These are phyloP conservation scores for Ciconia boyciana DNA, from an alignment of 2,113 vertebrate species.

Conservation along the genomic window DNA sequence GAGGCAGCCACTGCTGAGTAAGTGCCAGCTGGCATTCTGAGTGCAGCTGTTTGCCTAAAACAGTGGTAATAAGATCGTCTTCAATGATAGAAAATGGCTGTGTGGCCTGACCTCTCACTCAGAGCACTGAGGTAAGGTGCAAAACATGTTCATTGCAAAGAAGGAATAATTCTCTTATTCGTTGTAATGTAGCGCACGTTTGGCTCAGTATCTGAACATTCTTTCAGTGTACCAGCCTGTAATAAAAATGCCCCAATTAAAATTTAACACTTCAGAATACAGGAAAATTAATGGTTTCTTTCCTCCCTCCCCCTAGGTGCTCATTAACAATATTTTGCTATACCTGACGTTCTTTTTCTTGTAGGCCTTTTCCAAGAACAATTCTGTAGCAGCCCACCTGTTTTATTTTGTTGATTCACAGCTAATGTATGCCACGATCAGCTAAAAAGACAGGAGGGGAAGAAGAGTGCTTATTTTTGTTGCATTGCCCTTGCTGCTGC, in stretches of 20 bases:
- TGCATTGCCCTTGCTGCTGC: not conserved
- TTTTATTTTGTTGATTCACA: constrained; percentile 9
- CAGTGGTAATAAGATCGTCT: not conserved
- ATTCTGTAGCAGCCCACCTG: not conserved
- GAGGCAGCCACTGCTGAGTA: not conserved
- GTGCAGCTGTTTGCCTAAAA: not conserved
- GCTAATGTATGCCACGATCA: not conserved
- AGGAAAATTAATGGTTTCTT: constrained; percentile 14
- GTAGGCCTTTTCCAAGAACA: not conserved
- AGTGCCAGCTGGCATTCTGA: not conserved
- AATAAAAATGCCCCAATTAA: constrained; percentile 36
- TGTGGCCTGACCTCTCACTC: not conserved
- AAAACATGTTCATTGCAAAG: not conserved
- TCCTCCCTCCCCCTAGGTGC: not conserved
- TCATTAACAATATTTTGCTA: constrained; percentile 26
- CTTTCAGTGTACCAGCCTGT: not conserved
- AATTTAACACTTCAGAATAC: constrained; percentile 40
- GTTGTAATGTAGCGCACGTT: not conserved
- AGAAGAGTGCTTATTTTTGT: not conserved
- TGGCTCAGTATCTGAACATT: not conserved
- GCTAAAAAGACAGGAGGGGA: not conserved
- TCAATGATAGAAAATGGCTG: not conserved
- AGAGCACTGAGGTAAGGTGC: not conserved
- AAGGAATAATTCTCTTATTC: not conserved
- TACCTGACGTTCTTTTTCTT: constrained; percentile 5